Base-by-base conservation (phyloP, 2,113 vertebrate genomes). In the Solea solea region DNA sequence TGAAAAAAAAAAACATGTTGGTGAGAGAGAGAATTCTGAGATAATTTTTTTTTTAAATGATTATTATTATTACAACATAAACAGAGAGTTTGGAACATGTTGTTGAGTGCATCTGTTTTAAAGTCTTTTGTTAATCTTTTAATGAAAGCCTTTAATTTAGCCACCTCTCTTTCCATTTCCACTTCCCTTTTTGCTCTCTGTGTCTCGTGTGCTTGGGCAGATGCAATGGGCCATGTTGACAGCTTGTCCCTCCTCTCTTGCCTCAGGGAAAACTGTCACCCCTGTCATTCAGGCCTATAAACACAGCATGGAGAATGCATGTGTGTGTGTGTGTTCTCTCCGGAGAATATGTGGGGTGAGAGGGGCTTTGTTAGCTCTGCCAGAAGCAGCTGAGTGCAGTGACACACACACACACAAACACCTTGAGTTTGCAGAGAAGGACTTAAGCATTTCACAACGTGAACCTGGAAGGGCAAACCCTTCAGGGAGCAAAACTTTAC, bases 211-310 rank as follows among this genome's bases (percentile, higher is more conserved):
- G 78, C 48, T 65, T 71, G 82, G 81, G 82, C 90, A 90, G 89
- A 90, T 90, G 83, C 83, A 89, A 42, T 42, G 21, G 88, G 79
- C 86, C 87, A 86, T 90, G 88, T 76, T 90, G 91, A 90, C 88
- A 92, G 91, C 88, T 82, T 91, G 88, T 91, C 88, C 91, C 86
- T 82, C 66, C 76, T 86, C 88, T 85, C 81, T 86, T 84, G 85
- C 88, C 78, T 74, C 79, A 57, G 88, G 91, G 82, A 71, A 86
- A 90, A 88, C 83, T 87, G 88, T 89, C 87, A 90, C 86, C 86
- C 40, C 78, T 83, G 91, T 90, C 89, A 87, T 87, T 85, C 88
- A 88, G 80, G 83, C 72, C 81, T 65, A 78, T 84, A 85, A 86
- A 86, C 88, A 89, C 77, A 74, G 88, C 77, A 58, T 62, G 80